Evolutionary conservation across 1,140 invertebrate species (phyloP), one percentile per base, ranked within the genome.

Genomic region (Listronotus bonariensis): DNA sequence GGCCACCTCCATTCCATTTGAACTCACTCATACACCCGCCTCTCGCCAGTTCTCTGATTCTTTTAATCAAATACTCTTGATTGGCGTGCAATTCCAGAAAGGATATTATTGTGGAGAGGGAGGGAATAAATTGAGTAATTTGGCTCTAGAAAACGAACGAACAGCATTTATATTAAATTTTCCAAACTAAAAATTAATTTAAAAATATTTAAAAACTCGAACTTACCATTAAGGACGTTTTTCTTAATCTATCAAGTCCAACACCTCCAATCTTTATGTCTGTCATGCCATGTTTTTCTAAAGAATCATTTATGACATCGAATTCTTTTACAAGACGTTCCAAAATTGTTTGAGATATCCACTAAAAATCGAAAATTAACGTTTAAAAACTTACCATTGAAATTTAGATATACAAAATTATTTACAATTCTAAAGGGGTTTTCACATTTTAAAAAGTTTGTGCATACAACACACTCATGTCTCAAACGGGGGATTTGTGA

Each of bases 11-110:
- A 78, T 92, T 90, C 92, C 92, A 94, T 62, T 85, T 86, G 72
- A 88, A 94, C 60, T 91, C 88, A 61, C 88, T 89, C 83, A 94
- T 88, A 70, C 89, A 92, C 18, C 91, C 89, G 63, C 90, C 89
- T 72, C 85, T 87, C 0, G 88, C 84, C 6, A 95, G 80, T 61
- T 91, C 88, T 81, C 84, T 85, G 12, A 94, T 88, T 70, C 92
- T 82, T 52, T 87, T 85, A 3, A 92, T 86, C 9, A 94, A 76
- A 79, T 94, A 95, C 76, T 93, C 90, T 73, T 95, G 92, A 82
- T 93, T 91, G 6, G 84, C 82, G 5, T 86, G 88, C 6, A 91
- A 76, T 71, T 93, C 91, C 60, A 95, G 77, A 76, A 92, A 95
- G 0, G 89, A 89, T 11, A 94, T 79, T 3, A 95, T 72, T 41